These are phyloP conservation scores for Holacanthella duospinosa DNA, from an alignment of 2,888 invertebrate species.

Conservation along the genomic window DNA sequence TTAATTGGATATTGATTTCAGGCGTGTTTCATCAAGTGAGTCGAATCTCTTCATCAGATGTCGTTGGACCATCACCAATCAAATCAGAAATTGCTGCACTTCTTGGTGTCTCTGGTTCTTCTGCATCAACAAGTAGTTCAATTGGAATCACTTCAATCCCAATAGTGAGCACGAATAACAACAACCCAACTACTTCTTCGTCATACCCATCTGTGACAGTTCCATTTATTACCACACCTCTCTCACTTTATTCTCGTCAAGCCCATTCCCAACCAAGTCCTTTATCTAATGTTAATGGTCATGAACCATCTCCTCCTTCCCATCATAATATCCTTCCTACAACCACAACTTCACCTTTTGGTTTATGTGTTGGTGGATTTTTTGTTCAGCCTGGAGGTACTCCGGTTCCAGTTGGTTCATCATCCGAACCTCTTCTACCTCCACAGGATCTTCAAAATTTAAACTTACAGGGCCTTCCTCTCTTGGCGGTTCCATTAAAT, in stretches of 20 bases:
- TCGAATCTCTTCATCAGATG: conserved; percentile 34
- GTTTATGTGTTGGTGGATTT: conserved; percentile 31
- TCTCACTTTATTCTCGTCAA: conserved; percentile 2
- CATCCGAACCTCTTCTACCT: neutral
- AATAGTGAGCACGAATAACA: conserved; percentile 8
- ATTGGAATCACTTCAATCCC: conserved; percentile 14
- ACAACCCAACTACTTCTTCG: conserved; percentile 6
- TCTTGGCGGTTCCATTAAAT: neutral
- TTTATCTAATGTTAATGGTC: conserved; percentile 8
- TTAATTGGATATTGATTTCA: conserved; percentile 9
- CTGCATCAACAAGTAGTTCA: conserved; percentile 8
- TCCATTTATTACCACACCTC: neutral
- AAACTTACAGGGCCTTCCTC: neutral
- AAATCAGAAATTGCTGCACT: conserved; percentile 35
- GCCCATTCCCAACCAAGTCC: conserved; percentile 14
- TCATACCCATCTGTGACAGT: neutral
- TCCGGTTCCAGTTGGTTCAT: conserved; percentile 4
- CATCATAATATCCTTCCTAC: conserved; percentile 17
- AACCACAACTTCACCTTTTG: conserved; percentile 19
- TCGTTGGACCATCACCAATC: conserved; percentile 35
- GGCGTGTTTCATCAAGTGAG: conserved; percentile 37
- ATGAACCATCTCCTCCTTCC: neutral
- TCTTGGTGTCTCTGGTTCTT: conserved; percentile 20
- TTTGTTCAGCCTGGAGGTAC: conserved; percentile 21
- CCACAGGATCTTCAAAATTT: neutral